Percentiles rank a stretch among this genome's conserved stretches.
These are phyloP conservation scores for Dryobota labecula DNA, from an alignment of 2,888 invertebrate genomes.

Conservation along the genomic window DNA sequence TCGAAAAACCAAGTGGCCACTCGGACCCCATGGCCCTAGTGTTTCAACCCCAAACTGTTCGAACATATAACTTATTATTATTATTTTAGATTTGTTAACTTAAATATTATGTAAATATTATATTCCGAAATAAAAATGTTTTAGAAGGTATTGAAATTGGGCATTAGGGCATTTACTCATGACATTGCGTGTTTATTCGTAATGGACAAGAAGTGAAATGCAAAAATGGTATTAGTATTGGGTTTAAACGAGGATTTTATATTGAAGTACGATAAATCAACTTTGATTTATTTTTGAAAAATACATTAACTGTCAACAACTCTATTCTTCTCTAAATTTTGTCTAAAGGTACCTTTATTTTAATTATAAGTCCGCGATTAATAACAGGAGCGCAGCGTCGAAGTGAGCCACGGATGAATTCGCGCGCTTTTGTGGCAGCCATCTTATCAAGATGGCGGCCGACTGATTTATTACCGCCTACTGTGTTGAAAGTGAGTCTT, in stretches of 20 bases:
- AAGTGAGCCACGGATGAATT: slow-evolving; percentile 37
- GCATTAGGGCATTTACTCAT: not conserved
- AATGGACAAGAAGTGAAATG: not conserved
- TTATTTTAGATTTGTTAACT: no score
- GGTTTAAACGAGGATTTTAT: not conserved
- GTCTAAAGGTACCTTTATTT: slow-evolving; percentile 35
- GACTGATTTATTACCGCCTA: slow-evolving; percentile 30
- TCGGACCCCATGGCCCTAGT: no score
- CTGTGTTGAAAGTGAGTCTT: slow-evolving; percentile 16
- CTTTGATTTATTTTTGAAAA: not conserved
- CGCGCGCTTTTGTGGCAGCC: slow-evolving; percentile 42
- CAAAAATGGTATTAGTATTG: not conserved
- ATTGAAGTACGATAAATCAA: not conserved
- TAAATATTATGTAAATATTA: no score
- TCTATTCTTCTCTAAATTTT: not conserved
- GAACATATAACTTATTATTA: no score
- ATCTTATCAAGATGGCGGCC: slow-evolving; percentile 55
- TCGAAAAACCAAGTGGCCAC: no score
- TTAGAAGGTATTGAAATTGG: not conserved
- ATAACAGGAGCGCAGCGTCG: slow-evolving; percentile 36
- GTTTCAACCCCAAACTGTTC: no score
- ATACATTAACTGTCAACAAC: no score
- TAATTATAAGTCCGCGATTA: slow-evolving; percentile 51
- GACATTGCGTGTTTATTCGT: not conserved
- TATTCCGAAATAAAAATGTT: no score